Conservation (phyloP, 2,797 vertebrate species). For the Lagorchestes hirsutus region DNA sequence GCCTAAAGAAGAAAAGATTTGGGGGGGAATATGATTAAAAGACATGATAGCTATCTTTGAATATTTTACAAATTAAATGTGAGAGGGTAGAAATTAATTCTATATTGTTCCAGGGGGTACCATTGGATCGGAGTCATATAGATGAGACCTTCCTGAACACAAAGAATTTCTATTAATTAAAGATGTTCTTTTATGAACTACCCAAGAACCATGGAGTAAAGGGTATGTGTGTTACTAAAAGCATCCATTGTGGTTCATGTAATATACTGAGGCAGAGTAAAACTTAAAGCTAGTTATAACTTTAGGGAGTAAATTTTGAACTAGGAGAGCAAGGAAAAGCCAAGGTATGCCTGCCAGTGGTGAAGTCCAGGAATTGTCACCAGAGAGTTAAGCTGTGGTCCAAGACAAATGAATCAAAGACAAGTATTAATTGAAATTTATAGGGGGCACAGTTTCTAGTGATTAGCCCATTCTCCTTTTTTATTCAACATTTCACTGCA, state of each 20-base stretch:
- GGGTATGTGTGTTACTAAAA: not conserved
- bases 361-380: not conserved
- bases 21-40: not conserved
- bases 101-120: not conserved
- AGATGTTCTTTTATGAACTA: not conserved
- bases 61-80: not conserved
- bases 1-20: not conserved
- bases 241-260: not conserved
- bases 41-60: not conserved
- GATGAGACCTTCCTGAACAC: not conserved
- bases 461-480: not conserved
- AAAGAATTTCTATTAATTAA: not conserved
- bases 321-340: not conserved
- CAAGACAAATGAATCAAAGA: not conserved
- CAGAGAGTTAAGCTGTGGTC: not conserved
- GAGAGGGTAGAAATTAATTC: not conserved
- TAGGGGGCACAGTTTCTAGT: not conserved
- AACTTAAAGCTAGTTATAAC: not conserved
- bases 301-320: not conserved
- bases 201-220: not conserved
- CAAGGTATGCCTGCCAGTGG: not conserved
- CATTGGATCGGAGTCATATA: not conserved
- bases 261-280: not conserved
- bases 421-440: not conserved
- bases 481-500: not conserved